Evolutionary conservation across 1,140 invertebrate species (phyloP).

Genomic region (Drosophila obscura): DNA sequence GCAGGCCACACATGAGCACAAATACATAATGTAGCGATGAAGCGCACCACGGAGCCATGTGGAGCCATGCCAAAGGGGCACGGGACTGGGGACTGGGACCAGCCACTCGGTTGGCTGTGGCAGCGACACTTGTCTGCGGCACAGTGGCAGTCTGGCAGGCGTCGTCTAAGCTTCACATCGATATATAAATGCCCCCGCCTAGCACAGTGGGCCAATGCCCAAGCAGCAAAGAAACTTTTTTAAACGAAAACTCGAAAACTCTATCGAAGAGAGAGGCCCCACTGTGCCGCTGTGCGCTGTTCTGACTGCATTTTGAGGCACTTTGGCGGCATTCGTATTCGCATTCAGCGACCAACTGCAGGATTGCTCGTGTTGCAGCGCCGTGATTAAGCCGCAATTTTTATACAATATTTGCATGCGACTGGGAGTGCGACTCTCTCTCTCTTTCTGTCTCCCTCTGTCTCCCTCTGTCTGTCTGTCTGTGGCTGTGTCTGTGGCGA

Average conservation of each 20-base stretch:
- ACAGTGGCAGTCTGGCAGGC: constrained; percentile 66
- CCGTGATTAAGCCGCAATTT: constrained; percentile 78
- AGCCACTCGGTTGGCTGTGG: not conserved
- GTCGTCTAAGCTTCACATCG: constrained; percentile 51
- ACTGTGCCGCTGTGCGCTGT: constrained; percentile 9
- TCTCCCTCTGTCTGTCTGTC: not conserved
- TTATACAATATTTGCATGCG: constrained; percentile 69
- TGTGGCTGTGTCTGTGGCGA: constrained; percentile 8
- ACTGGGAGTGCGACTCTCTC: too few species aligned
- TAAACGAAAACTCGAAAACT: too few species aligned
- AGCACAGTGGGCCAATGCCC: not conserved
- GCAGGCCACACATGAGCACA: constrained; percentile 66
- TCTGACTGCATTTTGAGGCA: constrained; percentile 53
- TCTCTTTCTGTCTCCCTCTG: too few species aligned
- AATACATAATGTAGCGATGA: constrained; percentile 62
- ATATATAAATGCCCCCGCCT: constrained; percentile 3
- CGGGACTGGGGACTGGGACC: not conserved
- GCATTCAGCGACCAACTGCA: constrained; percentile 52
- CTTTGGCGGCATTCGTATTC: constrained; percentile 66
- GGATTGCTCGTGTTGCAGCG: constrained; percentile 48
- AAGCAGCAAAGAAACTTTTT: not conserved
- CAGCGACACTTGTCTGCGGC: constrained; percentile 59
- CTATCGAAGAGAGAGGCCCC: not conserved
- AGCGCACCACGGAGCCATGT: constrained; percentile 39
- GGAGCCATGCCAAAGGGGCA: constrained; percentile 68